Conservation (phyloP, 1,140 invertebrate species). For the Chionoecetes opilio region DNA sequence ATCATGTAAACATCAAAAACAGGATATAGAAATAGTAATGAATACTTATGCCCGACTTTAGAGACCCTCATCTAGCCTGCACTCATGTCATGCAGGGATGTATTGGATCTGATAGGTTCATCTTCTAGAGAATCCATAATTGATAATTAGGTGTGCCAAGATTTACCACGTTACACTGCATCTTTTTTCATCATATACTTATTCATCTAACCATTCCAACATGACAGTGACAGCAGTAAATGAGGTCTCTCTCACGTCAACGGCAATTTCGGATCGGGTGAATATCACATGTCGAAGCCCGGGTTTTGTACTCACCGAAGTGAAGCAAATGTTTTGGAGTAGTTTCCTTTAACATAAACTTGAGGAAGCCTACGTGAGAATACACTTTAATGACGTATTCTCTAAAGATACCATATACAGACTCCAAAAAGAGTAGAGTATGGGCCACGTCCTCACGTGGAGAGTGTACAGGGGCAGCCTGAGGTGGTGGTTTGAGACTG, state of each 20-base stretch:
- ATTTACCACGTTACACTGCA: neutral
- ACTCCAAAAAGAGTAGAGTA: neutral
- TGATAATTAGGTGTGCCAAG: no score
- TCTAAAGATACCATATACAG: neutral
- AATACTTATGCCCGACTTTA: slow-evolving; percentile 66
- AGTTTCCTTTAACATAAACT: slow-evolving; percentile 42
- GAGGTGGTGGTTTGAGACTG: neutral
- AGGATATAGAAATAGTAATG: slow-evolving; percentile 77
- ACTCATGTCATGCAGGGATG: neutral
- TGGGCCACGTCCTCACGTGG: neutral
- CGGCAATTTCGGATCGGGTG: slow-evolving; percentile 72
- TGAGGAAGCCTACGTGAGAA: neutral
- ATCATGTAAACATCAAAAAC: slow-evolving; percentile 74
- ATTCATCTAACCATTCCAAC: no score
- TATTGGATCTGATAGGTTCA: neutral
- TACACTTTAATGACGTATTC: neutral
- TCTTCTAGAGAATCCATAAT: neutral
- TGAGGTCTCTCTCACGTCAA: slow-evolving; percentile 46
- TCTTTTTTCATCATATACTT: neutral
- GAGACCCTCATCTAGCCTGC: slow-evolving; percentile 1
- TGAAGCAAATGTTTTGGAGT: slow-evolving; percentile 64
- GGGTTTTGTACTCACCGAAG: slow-evolving; percentile 79
- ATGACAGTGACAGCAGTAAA: neutral
- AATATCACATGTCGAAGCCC: slow-evolving; percentile 79
- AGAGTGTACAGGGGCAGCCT: neutral